Conservation (phyloP, 35 echinoderm and acorn worm genomes). For the Ophiothrix spiculata region DNA sequence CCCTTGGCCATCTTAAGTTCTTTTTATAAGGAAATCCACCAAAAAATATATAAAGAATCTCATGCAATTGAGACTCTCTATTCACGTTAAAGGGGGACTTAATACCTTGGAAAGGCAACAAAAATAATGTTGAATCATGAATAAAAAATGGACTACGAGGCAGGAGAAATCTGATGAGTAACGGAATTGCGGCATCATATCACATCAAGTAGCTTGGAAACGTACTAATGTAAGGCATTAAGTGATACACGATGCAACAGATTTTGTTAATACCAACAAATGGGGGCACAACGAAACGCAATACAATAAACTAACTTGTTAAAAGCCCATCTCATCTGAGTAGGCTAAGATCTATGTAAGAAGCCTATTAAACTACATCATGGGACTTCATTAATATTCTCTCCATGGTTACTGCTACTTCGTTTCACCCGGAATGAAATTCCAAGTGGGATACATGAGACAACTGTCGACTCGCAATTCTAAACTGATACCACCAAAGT, state of each 20-base stretch:
- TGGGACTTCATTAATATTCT: constrained; percentile 41
- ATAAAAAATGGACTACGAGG: constrained; percentile 44
- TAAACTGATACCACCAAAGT: constrained; percentile 43
- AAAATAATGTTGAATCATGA: constrained; percentile 16
- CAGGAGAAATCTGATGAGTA: constrained; percentile 20
- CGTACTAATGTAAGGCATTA: constrained; percentile 48
- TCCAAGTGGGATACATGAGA: not conserved
- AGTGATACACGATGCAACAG: constrained; percentile 21
- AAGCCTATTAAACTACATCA: not conserved
- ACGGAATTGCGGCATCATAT: constrained; percentile 49
- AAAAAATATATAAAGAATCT: constrained; percentile 31
- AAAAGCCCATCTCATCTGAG: not conserved
- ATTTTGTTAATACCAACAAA: constrained; percentile 35
- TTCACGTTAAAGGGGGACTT: constrained; percentile 11
- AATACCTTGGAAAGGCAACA: constrained; percentile 18
- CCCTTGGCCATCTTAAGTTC: constrained; percentile 26
- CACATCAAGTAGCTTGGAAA: constrained; percentile 28
- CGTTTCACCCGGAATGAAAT: constrained; percentile 19
- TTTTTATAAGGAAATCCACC: not conserved
- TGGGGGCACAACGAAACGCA: constrained; percentile 8
- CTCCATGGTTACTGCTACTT: constrained; percentile 27
- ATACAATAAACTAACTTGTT: constrained; percentile 1
- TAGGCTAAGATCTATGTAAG: constrained; percentile 15
- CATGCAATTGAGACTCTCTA: not conserved
- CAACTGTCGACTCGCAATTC: not conserved